Conservation (phyloP, 2,797 vertebrate genomes). For the Paramormyrops hopkinsi region DNA sequence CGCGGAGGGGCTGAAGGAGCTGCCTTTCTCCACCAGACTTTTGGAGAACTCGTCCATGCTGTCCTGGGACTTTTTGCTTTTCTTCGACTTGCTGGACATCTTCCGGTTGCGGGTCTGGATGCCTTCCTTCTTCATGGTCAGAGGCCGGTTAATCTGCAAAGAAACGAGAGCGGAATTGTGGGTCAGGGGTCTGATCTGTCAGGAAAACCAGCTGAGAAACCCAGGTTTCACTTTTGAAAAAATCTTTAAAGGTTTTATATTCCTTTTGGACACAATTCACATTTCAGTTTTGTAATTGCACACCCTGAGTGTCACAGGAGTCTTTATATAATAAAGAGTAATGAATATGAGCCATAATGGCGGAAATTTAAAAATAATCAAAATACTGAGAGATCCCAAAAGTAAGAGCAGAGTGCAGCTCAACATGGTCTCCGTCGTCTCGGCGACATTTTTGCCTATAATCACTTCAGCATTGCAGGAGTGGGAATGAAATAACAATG, state of each 20-base stretch:
- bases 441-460: background rate
- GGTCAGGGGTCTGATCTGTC: slow-evolving; percentile 31
- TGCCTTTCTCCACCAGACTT: slow-evolving; percentile 78
- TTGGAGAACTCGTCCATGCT: slow-evolving; percentile 92
- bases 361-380: background rate
- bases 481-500: background rate
- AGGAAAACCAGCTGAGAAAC: background rate
- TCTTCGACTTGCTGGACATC: slow-evolving; percentile 99
- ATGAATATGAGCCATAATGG: background rate
- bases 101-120: slow-evolving; percentile 98
- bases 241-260: background rate
- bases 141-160: slow-evolving; percentile 96
- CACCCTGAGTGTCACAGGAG: background rate
- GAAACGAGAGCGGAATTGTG: slow-evolving; percentile 24
- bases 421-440: background rate
- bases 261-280: background rate
- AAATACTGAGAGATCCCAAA: background rate
- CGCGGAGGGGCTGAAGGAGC: slow-evolving; percentile 88
- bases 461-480: background rate
- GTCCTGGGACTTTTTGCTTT: slow-evolving; percentile 96
- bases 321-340: background rate
- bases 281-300: background rate
- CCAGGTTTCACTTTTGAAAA: background rate
- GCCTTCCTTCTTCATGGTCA: slow-evolving; percentile 99
- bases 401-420: background rate